Base-by-base conservation (phyloP, 2,113 vertebrate species). In the Raja brachyura region DNA sequence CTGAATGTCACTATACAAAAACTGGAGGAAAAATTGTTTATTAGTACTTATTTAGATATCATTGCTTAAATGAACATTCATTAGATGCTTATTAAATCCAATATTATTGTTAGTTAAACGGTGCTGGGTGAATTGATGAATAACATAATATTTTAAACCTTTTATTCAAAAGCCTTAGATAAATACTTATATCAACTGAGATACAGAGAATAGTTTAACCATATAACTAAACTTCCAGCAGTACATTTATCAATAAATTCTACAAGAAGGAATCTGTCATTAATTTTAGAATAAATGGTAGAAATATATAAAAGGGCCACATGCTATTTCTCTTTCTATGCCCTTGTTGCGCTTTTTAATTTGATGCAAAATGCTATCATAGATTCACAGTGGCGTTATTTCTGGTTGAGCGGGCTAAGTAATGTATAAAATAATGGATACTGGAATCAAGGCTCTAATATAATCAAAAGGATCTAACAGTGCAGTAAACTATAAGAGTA, bases 1-100 rank as follows among this genome's bases (percentile, higher is more conserved):
- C 94, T 94, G 95, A 94, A 95, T 95, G 94, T 56, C 66, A 70
- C 22, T 85, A 2, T 66, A 31, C 59, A 66, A 88, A 31, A 66
- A 31, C 63, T n/a, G 11, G 83, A 88, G 4, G 13, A 25, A 63
- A 31, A 63, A 92, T 92, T 39, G n/a, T 74, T 48, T 73, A 73
- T 92, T 92, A 13, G 20, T 54, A 22, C 31, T 73, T 73, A 73
- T 48, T 14, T 74, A 33, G 39, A 92, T 73, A 73, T 54, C 68
- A 92, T 92, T 92, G 66, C 10, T 18, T 39, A 54, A 22, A 73
- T 74, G 48, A 90, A 90, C 33, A 90, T 70, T 48, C 39, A 68
- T 70, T 22, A 20, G 33, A 25, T 92, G 33, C 11, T 73, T 74
- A 39, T 74, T 92, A 25, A 74, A 90, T 39, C 2, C 28, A 39